Evolutionary conservation across 2,888 invertebrate genomes (phyloP).

Genomic region (Papilio protenor): DNA sequence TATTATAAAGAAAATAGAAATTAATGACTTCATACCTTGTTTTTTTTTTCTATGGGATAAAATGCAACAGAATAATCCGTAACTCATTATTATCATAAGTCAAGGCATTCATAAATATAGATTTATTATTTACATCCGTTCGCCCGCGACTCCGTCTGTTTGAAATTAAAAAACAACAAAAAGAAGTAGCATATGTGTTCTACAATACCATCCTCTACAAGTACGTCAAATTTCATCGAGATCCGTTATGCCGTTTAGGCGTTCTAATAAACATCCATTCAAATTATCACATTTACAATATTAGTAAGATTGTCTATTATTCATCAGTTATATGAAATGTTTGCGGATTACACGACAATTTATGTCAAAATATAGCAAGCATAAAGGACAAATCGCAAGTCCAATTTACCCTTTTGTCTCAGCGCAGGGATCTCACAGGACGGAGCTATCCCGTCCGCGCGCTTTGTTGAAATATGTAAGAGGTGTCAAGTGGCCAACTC

Average conservation of each 20-base stretch:
- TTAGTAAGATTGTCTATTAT: too few relatives aligned
- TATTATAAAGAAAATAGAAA: too few relatives aligned
- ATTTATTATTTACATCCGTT: too few relatives aligned
- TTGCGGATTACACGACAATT: conserved; percentile 11
- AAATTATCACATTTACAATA: too few relatives aligned
- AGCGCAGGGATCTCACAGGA: conserved; percentile 23
- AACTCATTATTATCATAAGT: not conserved
- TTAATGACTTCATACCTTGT: not conserved
- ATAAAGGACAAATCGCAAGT: conserved; percentile 32
- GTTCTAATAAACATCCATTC: too few relatives aligned
- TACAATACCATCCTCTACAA: too few relatives aligned
- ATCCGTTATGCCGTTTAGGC: too few relatives aligned
- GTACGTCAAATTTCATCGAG: too few relatives aligned
- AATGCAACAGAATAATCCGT: not conserved
- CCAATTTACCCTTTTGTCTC: conserved; percentile 40
- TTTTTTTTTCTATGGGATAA: not conserved
- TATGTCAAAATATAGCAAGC: conserved; percentile 4
- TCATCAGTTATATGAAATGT: not conserved
- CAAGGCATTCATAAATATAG: too few relatives aligned
- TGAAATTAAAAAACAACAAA: too few relatives aligned
- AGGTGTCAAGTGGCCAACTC: conserved; percentile 41
- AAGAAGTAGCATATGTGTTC: too few relatives aligned
- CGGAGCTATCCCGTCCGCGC: conserved; percentile 29
- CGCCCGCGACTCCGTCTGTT: too few relatives aligned
- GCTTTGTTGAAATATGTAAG: conserved; percentile 43